Evolutionary conservation across 1,140 invertebrate genomes (phyloP), one percentile per base, ranked within the genome.

Genomic region (Scaptomyza hsui): DNA sequence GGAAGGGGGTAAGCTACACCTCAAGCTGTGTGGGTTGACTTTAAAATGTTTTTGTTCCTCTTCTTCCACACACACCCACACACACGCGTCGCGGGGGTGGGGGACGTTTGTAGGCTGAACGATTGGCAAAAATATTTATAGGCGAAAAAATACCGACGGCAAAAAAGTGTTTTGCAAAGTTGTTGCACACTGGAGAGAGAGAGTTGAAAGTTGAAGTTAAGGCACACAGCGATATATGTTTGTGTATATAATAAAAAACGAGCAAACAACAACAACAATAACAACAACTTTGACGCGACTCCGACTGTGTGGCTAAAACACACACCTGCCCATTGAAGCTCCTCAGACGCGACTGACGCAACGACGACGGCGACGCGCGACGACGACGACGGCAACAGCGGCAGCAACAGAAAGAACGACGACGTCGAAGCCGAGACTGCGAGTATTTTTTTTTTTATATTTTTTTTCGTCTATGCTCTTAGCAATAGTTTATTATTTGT

Each of bases 261-360:
- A 37, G 4, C 9, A 26, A 19, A 24, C 29, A 18, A 18, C 56
- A 56, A 51, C 57, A 62, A 29, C 26, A 64, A 32, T 16, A 45
- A 42, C 48, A n/a, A 65, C 59, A 60, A 69, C 52, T 62, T 62
- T 62, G 72, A 48, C 60, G 72, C 74, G 70, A 85, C 74, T 85
- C 77, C 79, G 69, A 74, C 74, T 73, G 53, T 63, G 60, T 64
- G 67, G 41, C 69, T n/a, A n/a, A 37, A 37, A 83, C 75, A 83
- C 86, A 85, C 89, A 90, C 86, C 89, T 88, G 80, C 70, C 82
- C 78, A 75, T 89, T 85, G 78, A 90, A 90, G 86, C 89, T 88
- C 85, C 89, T 80, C 86, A 80, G 79, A 83, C 80, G 89, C 89
- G 81, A 90, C 89, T 90, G 89, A 90, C 89, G 79, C 72, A 29